Conservation (phyloP, 1,140 invertebrate species). For the Medauroidea extradentata region DNA sequence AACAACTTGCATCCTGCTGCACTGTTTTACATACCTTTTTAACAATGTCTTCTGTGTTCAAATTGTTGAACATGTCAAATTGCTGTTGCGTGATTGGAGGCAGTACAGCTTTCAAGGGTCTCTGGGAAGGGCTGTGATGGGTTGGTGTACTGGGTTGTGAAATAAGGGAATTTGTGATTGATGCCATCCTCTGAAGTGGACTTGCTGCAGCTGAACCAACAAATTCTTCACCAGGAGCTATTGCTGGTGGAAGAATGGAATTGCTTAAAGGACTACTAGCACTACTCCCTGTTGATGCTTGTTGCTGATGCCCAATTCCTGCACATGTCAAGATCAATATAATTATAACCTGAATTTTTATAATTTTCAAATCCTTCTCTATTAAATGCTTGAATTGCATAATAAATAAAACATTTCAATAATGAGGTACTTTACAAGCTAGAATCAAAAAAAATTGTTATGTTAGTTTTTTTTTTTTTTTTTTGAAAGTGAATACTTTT, state of each 20-base stretch:
- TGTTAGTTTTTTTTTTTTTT: no score
- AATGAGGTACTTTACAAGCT: no score
- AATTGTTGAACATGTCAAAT: conserved; percentile 96
- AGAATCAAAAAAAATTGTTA: no score
- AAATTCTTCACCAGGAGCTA: conserved; percentile 72
- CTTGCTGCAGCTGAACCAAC: conserved; percentile 68
- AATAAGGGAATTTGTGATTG: conserved; percentile 93
- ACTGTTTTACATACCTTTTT: conserved; percentile 64
- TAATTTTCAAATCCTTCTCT: no score
- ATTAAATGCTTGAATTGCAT: no score
- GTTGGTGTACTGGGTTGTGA: conserved; percentile 75
- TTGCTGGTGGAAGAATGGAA: conserved; percentile 73
- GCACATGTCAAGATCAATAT: no score
- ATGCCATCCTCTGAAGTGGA: conserved; percentile 94
- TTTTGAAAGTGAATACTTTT: no score
- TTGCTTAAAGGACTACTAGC: conserved; percentile 60
- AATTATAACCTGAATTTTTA: no score
- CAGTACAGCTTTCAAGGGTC: conserved; percentile 91
- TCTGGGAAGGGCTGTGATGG: conserved; percentile 66
- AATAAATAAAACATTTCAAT: no score
- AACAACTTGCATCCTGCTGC: no score
- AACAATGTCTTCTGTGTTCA: conserved; percentile 98
- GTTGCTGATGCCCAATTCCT: conserved; percentile 16
- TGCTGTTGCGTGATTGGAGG: conserved; percentile 98
- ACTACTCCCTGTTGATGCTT: conserved; percentile 54